phyloP scores from a whole-genome alignment of 2,888 invertebrate species.

The Scaptomyza caliginosa region DNA sequence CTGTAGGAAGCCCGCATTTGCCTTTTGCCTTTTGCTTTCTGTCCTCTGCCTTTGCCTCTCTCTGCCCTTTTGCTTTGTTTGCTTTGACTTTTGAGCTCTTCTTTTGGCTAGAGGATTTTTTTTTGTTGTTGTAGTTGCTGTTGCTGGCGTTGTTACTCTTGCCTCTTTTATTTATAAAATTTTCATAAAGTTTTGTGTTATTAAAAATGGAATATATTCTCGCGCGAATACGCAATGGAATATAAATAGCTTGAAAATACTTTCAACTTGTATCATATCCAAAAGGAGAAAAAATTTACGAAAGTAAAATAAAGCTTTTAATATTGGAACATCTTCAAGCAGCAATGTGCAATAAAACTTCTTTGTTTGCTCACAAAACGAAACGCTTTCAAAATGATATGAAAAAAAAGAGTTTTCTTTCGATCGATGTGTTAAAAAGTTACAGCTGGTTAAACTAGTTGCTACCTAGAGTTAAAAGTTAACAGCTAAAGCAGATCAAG shows the following conservation, averaged over 20 bases:
- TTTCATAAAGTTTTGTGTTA: conserved; percentile 73
- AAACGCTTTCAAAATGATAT: no score
- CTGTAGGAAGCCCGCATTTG: conserved; percentile 5
- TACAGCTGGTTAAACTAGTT: no score
- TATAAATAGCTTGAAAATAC: conserved; percentile 64
- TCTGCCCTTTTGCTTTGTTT: conserved; percentile 50
- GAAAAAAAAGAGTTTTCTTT: no score
- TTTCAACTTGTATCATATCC: conserved; percentile 22
- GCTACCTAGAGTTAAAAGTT: no score
- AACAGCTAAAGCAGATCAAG: no score
- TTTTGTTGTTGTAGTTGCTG: conserved; percentile 6
- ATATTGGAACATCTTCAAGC: not conserved
- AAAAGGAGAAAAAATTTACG: not conserved
- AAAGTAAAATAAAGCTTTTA: not conserved
- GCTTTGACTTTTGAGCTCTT: conserved; percentile 67
- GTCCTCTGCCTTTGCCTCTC: conserved; percentile 10
- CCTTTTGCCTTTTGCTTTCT: conserved; percentile 2
- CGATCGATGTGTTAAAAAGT: no score
- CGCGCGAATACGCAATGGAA: conserved; percentile 68
- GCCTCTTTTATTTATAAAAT: conserved; percentile 64
- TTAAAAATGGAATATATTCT: conserved; percentile 72
- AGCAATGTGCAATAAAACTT: no score
- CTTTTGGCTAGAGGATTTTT: conserved; percentile 36
- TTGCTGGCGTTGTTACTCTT: conserved; percentile 23
- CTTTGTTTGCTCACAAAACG: no score